A percentile compares a stretch with the other conserved stretches of the same genome.
These are phyloP conservation scores for Epicampocera succincta DNA, from an alignment of 2,888 invertebrate genomes.

Conservation along the genomic window DNA sequence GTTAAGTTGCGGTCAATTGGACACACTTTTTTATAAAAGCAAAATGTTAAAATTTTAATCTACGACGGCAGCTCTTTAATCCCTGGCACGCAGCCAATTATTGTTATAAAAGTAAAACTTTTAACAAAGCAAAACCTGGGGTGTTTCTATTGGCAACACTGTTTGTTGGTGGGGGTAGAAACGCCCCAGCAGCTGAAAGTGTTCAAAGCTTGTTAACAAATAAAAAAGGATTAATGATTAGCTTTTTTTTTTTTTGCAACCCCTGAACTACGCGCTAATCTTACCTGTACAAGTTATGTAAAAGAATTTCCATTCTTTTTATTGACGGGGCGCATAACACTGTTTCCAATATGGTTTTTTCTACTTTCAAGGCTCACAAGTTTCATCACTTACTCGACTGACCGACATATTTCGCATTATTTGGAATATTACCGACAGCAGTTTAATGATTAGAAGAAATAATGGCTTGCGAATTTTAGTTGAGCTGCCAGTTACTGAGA, in stretches of 20 bases:
- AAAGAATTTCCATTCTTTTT: conserved; percentile 15
- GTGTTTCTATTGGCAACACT: conserved; percentile 34
- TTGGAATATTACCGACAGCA: too few species aligned
- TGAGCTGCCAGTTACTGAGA: too few species aligned
- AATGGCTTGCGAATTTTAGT: too few species aligned
- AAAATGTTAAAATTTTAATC: conserved; percentile 28
- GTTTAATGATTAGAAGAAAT: too few species aligned
- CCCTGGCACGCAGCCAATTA: conserved; percentile 72
- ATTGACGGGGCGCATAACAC: too few species aligned
- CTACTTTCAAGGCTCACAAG: too few species aligned
- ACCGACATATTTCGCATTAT: too few species aligned
- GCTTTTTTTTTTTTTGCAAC: conserved; percentile 10
- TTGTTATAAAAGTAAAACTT: conserved; percentile 43
- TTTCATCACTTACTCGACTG: too few species aligned
- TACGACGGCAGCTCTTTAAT: conserved; percentile 46
- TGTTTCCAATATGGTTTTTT: too few species aligned
- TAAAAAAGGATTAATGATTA: conserved; percentile 46
- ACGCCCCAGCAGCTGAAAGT: conserved; percentile 6
- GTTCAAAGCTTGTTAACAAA: conserved; percentile 48
- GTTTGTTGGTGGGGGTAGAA: neutral
- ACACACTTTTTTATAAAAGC: conserved; percentile 29
- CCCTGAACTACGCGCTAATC: neutral
- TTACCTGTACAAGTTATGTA: conserved; percentile 5
- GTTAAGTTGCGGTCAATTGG: conserved; percentile 57
- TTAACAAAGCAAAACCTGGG: neutral